phyloP scores from a whole-genome alignment of 1,140 invertebrate genomes.

The Littorina saxatilis region DNA sequence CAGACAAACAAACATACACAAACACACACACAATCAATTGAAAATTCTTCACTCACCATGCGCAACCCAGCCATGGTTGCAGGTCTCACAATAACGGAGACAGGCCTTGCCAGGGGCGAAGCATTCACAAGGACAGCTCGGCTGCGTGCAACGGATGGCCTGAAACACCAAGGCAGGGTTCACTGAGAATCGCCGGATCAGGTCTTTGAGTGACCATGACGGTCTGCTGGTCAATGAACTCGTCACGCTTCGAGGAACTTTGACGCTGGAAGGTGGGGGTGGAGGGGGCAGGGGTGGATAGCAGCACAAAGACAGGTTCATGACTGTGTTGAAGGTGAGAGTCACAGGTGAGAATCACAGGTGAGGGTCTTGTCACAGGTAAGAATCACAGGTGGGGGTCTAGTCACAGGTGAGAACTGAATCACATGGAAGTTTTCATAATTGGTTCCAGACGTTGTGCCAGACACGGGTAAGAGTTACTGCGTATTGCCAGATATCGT shows the following conservation, averaged over 20 bases:
- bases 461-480: background rate
- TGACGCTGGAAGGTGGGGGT: slow-evolving; percentile 50
- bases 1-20: background rate
- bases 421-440: background rate
- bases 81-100: slow-evolving; percentile 84
- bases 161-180: slow-evolving; percentile 76
- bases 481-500: background rate
- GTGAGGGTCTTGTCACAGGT: background rate
- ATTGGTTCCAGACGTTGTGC: no score
- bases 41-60: slow-evolving; percentile 83
- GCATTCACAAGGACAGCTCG: slow-evolving; percentile 84
- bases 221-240: slow-evolving; percentile 9
- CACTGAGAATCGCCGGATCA: slow-evolving; percentile 30
- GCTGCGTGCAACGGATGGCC: slow-evolving; percentile 85
- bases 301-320: slow-evolving; percentile 34
- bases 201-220: slow-evolving; percentile 33
- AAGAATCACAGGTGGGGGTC: background rate
- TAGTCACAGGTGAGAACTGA: background rate
- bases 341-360: background rate
- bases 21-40: background rate
- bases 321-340: background rate
- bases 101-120: slow-evolving; percentile 85
- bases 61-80: slow-evolving; percentile 87
- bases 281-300: slow-evolving; percentile 37
- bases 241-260: slow-evolving; percentile 55